phyloP scores from a whole-genome alignment of 2,797 vertebrate species.

The Hylomyscus alleni region DNA sequence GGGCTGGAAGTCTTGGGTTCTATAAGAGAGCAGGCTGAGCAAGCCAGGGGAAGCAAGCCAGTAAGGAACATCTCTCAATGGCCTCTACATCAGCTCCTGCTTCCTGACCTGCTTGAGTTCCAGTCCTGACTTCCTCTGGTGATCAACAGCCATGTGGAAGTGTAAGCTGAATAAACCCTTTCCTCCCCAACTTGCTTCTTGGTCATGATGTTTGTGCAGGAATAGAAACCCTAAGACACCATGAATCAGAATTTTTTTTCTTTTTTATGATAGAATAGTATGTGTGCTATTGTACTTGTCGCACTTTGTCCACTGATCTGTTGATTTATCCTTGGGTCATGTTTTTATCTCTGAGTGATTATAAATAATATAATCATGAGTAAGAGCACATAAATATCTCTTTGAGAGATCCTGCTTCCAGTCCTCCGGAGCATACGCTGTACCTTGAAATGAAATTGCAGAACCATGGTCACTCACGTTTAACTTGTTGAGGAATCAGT shows the following conservation, averaged over 20 bases:
- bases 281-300: background rate
- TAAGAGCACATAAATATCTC: background rate
- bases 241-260: conserved; percentile 35
- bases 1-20: too few relatives aligned
- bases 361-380: background rate
- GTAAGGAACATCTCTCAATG: too few relatives aligned
- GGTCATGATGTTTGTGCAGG: too few relatives aligned
- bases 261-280: background rate
- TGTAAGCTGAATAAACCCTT: too few relatives aligned
- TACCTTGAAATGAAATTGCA: conserved; percentile 1
- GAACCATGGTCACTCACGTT: background rate
- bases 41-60: too few relatives aligned
- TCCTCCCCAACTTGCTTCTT: too few relatives aligned
- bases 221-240: too few relatives aligned
- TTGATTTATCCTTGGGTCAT: background rate
- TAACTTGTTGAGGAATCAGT: background rate
- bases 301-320: background rate
- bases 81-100: too few relatives aligned
- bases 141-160: too few relatives aligned
- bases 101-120: too few relatives aligned
- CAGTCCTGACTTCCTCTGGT: too few relatives aligned
- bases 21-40: too few relatives aligned
- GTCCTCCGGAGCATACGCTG: background rate
- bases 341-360: conserved; percentile 19
- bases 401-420: conserved; percentile 16